These are phyloP conservation scores for Pomacea canaliculata DNA, from an alignment of 2,888 invertebrate species.

Conservation along the genomic window DNA sequence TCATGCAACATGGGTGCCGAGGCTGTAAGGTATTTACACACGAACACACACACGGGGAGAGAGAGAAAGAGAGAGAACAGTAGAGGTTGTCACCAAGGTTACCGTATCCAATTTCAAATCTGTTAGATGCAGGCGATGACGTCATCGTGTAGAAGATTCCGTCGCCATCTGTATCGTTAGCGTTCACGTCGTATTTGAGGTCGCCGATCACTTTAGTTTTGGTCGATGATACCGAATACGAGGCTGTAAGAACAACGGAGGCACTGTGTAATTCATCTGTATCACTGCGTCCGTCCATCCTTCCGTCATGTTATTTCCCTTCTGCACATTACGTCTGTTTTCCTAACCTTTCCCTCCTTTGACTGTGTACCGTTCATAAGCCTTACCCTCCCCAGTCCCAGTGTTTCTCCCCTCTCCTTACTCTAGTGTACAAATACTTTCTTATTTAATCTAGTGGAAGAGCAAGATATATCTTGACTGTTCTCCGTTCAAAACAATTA, in stretches of 20 bases:
- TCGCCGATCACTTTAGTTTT: neutral
- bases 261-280: neutral
- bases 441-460: neutral
- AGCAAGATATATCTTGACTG: neutral
- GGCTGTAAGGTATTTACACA: too few relatives aligned
- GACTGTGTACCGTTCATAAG: too few relatives aligned
- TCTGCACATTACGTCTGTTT: too few relatives aligned
- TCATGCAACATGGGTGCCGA: neutral
- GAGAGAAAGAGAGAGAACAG: neutral
- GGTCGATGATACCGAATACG: neutral
- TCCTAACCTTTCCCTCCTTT: too few relatives aligned
- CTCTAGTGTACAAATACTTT: neutral
- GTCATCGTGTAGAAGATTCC: slow-evolving; percentile 26
- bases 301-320: neutral
- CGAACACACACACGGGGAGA: too few relatives aligned
- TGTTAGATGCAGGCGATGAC: slow-evolving; percentile 3
- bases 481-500: too few relatives aligned
- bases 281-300: neutral
- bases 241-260: neutral
- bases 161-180: slow-evolving; percentile 26
- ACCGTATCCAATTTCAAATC: slow-evolving; percentile 27
- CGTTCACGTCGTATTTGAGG: slow-evolving; percentile 12
- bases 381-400: too few relatives aligned
- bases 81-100: neutral
- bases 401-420: too few relatives aligned